phyloP scores from a whole-genome alignment of 1,140 invertebrate species.

The Pachypsylla venusta region DNA sequence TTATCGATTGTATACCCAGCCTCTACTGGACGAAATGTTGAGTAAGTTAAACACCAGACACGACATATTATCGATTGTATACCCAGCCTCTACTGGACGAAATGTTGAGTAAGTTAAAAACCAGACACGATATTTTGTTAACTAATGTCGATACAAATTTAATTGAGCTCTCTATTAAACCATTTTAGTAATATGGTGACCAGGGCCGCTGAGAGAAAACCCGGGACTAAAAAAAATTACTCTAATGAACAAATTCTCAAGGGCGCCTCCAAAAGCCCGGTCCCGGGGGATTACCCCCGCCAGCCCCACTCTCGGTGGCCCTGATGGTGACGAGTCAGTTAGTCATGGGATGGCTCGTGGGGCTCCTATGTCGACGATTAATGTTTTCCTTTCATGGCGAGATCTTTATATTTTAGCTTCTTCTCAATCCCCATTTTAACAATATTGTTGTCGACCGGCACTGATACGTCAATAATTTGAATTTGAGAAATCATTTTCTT shows the following conservation, averaged over 20 bases:
- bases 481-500: too few relatives aligned
- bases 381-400: too few relatives aligned
- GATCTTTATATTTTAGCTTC: too few relatives aligned
- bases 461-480: too few relatives aligned
- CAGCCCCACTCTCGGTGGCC: too few relatives aligned
- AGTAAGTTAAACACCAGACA: constrained; percentile 42
- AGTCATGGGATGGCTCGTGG: too few relatives aligned
- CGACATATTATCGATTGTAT: constrained; percentile 54
- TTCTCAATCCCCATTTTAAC: too few relatives aligned
- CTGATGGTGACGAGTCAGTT: too few relatives aligned
- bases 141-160: neutral
- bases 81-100: constrained; percentile 78
- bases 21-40: constrained; percentile 80
- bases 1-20: constrained; percentile 80
- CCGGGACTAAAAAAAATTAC: neutral
- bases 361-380: too few relatives aligned
- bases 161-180: neutral
- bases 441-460: too few relatives aligned
- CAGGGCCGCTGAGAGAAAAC: neutral
- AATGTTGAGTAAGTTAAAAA: constrained; percentile 69
- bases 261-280: neutral
- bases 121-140: neutral
- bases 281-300: too few relatives aligned
- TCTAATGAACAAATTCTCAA: neutral
- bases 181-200: neutral